These are phyloP conservation scores for Orthonyx spaldingii DNA, from an alignment of 2,113 vertebrate genomes.

Conservation along the genomic window DNA sequence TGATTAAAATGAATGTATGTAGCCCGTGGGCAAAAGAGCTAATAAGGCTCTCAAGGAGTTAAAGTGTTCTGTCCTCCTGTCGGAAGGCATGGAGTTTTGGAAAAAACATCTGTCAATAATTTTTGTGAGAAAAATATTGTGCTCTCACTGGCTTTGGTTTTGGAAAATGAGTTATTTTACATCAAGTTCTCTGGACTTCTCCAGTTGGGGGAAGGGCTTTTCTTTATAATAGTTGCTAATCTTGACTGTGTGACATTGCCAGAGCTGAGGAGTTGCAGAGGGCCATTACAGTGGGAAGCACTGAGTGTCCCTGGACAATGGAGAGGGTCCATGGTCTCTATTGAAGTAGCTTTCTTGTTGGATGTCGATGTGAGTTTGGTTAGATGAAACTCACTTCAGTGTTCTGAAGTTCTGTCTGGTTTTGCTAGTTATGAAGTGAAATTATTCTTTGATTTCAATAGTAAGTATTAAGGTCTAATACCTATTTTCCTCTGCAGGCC, in stretches of 20 bases:
- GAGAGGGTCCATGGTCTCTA: neutral
- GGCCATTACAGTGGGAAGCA: rapidly evolving
- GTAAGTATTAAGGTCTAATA: neutral
- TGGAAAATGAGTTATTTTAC: neutral
- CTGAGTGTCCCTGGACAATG: neutral
- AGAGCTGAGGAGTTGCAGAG: neutral
- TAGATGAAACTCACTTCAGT: neutral
- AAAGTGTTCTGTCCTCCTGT: neutral
- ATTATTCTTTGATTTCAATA: neutral
- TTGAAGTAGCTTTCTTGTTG: neutral
- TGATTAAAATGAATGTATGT: neutral
- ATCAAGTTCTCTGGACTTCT: neutral
- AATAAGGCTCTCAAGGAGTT: neutral
- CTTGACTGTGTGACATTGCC: neutral
- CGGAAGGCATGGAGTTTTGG: rapidly evolving
- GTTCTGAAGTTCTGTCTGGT: neutral
- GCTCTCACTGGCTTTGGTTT: neutral
- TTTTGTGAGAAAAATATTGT: neutral
- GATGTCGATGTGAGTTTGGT: neutral
- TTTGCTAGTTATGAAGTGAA: neutral
- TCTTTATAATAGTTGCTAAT: neutral
- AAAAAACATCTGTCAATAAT: neutral
- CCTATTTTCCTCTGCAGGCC: neutral
- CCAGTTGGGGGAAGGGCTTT: neutral
- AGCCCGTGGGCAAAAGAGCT: neutral